Percentiles rank a stretch among this genome's conserved stretches.
phyloP scores from a whole-genome alignment of 2,113 vertebrate species.

The Takifugu flavidus region DNA sequence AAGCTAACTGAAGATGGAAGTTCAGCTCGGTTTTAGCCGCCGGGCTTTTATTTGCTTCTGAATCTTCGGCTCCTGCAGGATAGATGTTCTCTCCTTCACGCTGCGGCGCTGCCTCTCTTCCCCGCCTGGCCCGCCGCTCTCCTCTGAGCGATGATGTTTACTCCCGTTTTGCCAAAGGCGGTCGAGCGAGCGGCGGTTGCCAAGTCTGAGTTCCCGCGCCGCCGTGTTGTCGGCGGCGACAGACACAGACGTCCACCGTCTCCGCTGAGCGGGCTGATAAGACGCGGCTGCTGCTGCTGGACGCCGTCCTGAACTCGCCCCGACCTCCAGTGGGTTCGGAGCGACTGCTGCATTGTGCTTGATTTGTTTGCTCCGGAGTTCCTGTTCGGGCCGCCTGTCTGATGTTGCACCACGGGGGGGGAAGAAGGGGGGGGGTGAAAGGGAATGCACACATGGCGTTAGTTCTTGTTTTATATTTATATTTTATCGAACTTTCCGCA shows the following conservation, averaged over 20 bases:
- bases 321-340: constrained; percentile 36
- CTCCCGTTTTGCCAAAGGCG: constrained; percentile 51
- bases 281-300: constrained; percentile 22
- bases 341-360: constrained; percentile 31
- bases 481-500: constrained; percentile 46
- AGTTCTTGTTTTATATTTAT: constrained; percentile 38
- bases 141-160: constrained; percentile 47
- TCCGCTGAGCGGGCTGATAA: constrained; percentile 13
- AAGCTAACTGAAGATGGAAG: too few species aligned
- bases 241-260: neutral
- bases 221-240: neutral
- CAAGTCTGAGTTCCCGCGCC: neutral
- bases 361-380: constrained; percentile 9
- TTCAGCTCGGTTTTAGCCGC: too few species aligned
- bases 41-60: neutral
- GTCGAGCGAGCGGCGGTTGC: constrained; percentile 18
- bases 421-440: constrained; percentile 10
- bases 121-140: constrained; percentile 26
- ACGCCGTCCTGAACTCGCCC: constrained; percentile 31
- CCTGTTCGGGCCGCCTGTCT: constrained; percentile 34
- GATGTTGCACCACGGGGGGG: constrained; percentile 34
- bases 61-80: neutral
- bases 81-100: neutral
- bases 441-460: constrained; percentile 17
- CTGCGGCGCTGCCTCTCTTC: constrained; percentile 1